phyloP scores from a whole-genome alignment of 1,140 invertebrate species.

The Trichomalopsis sarcophagae region DNA sequence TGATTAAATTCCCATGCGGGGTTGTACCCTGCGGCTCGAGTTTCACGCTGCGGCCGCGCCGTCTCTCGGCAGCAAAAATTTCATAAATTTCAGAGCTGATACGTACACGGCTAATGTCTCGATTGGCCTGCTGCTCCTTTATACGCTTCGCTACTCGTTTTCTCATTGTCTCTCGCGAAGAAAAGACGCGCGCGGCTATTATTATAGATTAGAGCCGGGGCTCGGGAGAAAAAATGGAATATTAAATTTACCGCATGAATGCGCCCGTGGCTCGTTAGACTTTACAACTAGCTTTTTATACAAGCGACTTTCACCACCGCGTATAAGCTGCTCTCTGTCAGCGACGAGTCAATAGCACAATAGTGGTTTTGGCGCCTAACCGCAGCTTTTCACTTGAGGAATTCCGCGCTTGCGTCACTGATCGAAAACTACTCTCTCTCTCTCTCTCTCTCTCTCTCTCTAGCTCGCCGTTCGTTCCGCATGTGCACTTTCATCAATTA shows the following conservation, averaged over 20 bases:
- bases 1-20: slow-evolving; percentile 31
- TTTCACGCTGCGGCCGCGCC: neutral
- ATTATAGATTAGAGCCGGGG: neutral
- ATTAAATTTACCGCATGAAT: neutral
- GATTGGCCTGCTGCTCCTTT: neutral
- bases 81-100: slow-evolving; percentile 21
- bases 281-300: neutral
- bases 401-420: neutral
- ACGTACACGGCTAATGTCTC: slow-evolving; percentile 7
- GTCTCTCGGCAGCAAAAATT: slow-evolving; percentile 30
- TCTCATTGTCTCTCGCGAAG: neutral
- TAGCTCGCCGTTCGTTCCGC: too few relatives aligned
- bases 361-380: neutral
- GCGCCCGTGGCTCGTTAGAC: neutral
- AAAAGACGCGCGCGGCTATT: neutral
- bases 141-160: neutral
- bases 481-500: neutral
- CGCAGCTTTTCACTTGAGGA: neutral
- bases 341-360: neutral
- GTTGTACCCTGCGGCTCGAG: neutral
- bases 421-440: neutral
- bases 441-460: neutral
- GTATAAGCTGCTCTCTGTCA: neutral
- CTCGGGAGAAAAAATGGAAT: neutral
- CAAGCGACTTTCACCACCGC: neutral